phyloP scores from a whole-genome alignment of 1,140 invertebrate species.

The Bombus haemorrhoidalis region DNA sequence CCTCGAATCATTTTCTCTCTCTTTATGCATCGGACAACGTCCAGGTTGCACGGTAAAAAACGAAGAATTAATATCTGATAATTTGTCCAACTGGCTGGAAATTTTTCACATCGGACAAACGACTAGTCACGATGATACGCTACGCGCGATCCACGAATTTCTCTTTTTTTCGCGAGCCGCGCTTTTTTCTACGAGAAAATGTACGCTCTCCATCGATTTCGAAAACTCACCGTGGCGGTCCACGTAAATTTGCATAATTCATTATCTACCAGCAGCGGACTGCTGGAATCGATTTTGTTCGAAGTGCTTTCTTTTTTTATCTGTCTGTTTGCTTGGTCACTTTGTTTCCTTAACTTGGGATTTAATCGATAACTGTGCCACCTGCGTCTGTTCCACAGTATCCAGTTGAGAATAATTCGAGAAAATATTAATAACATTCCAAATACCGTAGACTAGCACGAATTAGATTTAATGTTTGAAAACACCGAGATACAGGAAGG shows the following conservation, averaged over 20 bases:
- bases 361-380: background rate
- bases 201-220: background rate
- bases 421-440: too few relatives aligned
- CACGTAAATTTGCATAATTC: constrained; percentile 27
- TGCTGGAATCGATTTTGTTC: constrained; percentile 1
- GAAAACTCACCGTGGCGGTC: background rate
- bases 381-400: too few relatives aligned
- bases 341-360: background rate
- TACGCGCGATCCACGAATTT: constrained; percentile 11
- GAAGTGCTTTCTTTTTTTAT: background rate
- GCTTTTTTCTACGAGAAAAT: background rate
- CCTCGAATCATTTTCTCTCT: background rate
- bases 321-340: background rate
- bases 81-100: constrained; percentile 30
- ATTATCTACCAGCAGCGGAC: background rate
- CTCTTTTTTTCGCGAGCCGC: background rate
- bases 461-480: too few relatives aligned
- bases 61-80: constrained; percentile 39
- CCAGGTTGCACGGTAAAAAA: background rate
- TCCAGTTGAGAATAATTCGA: too few relatives aligned
- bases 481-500: too few relatives aligned
- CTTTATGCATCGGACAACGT: background rate
- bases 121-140: constrained; percentile 25
- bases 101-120: constrained; percentile 19
- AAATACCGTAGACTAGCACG: too few relatives aligned